Conservation (phyloP, 2,113 vertebrate genomes). For the Panthera leo region DNA sequence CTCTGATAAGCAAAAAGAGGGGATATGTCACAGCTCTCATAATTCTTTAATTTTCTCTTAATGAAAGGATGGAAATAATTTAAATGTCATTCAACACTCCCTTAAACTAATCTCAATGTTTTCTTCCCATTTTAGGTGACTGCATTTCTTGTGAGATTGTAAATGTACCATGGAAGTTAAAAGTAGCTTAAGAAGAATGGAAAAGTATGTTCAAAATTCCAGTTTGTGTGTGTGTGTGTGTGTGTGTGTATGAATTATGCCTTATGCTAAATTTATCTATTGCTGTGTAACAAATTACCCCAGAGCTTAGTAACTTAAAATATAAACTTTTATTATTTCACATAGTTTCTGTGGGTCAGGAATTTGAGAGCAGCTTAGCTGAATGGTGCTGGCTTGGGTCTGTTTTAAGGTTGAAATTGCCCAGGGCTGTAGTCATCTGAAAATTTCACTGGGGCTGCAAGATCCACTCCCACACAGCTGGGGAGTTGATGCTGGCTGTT, state of each 20-base stretch:
- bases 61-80: background rate
- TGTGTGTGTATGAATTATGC: background rate
- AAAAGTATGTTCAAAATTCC: constrained; percentile 67
- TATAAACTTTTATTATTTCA: background rate
- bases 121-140: constrained; percentile 62
- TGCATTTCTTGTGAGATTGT: constrained; percentile 46
- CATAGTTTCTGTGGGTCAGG: background rate
- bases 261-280: constrained; percentile 9
- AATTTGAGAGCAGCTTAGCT: background rate
- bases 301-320: background rate
- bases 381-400: background rate
- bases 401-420: background rate
- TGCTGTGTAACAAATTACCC: background rate
- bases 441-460: background rate
- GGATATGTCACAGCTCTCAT: background rate
- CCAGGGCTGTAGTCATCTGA: background rate
- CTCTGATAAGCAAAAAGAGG: background rate
- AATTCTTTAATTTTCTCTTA: constrained; percentile 6
- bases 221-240: background rate
- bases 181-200: constrained; percentile 40
- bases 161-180: background rate
- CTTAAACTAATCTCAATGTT: constrained; percentile 29
- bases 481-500: background rate
- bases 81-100: background rate
- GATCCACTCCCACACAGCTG: background rate